Evolutionary conservation across 2,888 invertebrate genomes (phyloP).

Genomic region (Parapristionchus giblindavisi): DNA sequence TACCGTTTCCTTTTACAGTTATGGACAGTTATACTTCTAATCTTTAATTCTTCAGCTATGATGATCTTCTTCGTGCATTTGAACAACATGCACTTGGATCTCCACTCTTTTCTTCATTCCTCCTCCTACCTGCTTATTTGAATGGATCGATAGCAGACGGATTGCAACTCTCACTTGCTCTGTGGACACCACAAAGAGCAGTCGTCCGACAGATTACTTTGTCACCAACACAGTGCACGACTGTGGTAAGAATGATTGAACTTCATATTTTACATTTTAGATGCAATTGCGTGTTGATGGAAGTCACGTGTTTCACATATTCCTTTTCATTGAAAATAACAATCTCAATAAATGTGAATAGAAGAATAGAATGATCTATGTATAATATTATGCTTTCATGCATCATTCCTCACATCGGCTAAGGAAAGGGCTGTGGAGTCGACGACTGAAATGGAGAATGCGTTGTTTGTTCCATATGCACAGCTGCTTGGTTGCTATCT

Average conservation of each 20-base stretch:
- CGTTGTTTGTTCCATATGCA: slow-evolving; percentile 53
- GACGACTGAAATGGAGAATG: slow-evolving; percentile 44
- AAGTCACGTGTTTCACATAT: too few species aligned
- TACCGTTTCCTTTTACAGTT: too few species aligned
- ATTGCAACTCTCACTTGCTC: slow-evolving; percentile 40
- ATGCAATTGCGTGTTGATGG: too few species aligned
- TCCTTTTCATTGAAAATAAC: too few species aligned
- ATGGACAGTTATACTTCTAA: neutral
- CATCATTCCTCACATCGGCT: neutral
- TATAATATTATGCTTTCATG: too few species aligned
- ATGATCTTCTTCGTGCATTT: slow-evolving; percentile 57
- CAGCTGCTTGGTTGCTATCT: slow-evolving; percentile 55
- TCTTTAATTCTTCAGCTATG: slow-evolving; percentile 52
- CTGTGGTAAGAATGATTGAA: neutral
- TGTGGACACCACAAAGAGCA: slow-evolving; percentile 56
- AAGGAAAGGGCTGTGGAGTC: slow-evolving; percentile 38
- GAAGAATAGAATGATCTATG: too few species aligned
- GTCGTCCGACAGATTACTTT: slow-evolving; percentile 58
- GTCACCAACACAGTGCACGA: neutral
- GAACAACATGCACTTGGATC: slow-evolving; percentile 58
- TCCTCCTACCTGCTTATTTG: slow-evolving; percentile 49
- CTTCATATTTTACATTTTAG: neutral
- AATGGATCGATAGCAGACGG: slow-evolving; percentile 44
- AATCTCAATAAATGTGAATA: too few species aligned
- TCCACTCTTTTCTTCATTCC: slow-evolving; percentile 47